Base-by-base conservation (phyloP, 1,140 invertebrate species). In the Plodia interpunctella region DNA sequence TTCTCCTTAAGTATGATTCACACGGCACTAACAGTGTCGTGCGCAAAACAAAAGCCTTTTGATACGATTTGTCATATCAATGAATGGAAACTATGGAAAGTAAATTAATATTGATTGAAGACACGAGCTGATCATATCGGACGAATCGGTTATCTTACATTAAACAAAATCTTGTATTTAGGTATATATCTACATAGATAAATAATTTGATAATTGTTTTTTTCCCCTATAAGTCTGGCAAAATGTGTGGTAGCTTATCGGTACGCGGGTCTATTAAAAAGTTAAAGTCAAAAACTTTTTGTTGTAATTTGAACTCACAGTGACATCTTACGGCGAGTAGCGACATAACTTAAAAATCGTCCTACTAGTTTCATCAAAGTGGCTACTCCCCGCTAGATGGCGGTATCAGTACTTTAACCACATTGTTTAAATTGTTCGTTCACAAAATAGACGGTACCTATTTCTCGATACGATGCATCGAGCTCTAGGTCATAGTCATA, bases 11-110 rank as follows among this genome's bases (percentile, higher is more conserved):
- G 49, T 63, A 20, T 58, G 44, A 57, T 74, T 68, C 80, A 76
- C 80, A 66, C 82, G 80, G 53, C 77, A 81, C 82, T 65, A 32
- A 6, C 10, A 72, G 75, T 66, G 75, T 56, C 78, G 82, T 77
- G 80, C 64, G 78, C 78, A 83, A 78, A 72, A 44, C 38, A 44
- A 69, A 85, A 79, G 78, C 80, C 83, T 85, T 79, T 53, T n/a
- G 20, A 53, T 20, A 13, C 9, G 19, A 21, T 25, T 53, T 53
- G 17, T 53, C 51, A 53, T 15, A 44, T 44, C 13, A 10, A 44
- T 67, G 63, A 60, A 44, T 44, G 38, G 10, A 44, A 44, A 44
- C 10, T 44, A 44, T 44, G 38, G 10, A 44, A 44, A 44, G 5
- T 44, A 44, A n/a, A 44, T 44, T 44, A 44, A 44, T 44, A 44